These are phyloP conservation scores for Cichlasoma orientale DNA, from an alignment of 2,797 vertebrate species.

Conservation along the genomic window DNA sequence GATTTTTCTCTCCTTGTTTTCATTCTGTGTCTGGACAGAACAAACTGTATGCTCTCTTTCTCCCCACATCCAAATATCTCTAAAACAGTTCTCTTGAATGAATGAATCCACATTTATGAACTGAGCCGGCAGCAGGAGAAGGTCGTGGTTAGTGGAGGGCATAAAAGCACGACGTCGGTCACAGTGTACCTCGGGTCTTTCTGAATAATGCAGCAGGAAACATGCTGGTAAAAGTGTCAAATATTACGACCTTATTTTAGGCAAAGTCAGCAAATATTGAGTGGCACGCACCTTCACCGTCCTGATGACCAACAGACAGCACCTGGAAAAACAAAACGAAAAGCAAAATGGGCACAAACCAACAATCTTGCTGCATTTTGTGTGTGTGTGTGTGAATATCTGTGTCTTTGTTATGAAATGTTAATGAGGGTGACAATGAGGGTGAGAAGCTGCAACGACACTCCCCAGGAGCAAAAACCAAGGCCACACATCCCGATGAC, in stretches of 20 bases:
- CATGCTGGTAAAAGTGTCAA: neutral
- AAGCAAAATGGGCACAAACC: too few relatives aligned
- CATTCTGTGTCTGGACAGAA: neutral
- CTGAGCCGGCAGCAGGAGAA: neutral
- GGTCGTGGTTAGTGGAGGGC: neutral
- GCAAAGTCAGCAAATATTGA: neutral
- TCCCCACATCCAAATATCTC: neutral
- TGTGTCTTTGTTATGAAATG: too few relatives aligned
- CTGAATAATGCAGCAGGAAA: neutral
- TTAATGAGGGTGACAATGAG: too few relatives aligned
- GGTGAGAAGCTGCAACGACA: too few relatives aligned
- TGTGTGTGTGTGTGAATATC: too few relatives aligned
- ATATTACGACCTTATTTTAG: too few relatives aligned
- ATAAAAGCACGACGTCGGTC: neutral
- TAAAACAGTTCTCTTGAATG: neutral
- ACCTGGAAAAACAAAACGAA: too few relatives aligned
- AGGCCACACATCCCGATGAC: too few relatives aligned
- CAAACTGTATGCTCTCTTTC: neutral
- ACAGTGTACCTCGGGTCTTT: neutral
- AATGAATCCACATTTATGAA: neutral
- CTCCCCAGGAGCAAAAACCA: too few relatives aligned
- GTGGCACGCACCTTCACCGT: too few relatives aligned
- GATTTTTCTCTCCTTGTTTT: neutral
- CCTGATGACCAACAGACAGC: neutral
- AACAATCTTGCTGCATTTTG: too few relatives aligned